Evolutionary conservation across 1,140 invertebrate genomes (phyloP).

Genomic region (Paralvinella palmiformis): DNA sequence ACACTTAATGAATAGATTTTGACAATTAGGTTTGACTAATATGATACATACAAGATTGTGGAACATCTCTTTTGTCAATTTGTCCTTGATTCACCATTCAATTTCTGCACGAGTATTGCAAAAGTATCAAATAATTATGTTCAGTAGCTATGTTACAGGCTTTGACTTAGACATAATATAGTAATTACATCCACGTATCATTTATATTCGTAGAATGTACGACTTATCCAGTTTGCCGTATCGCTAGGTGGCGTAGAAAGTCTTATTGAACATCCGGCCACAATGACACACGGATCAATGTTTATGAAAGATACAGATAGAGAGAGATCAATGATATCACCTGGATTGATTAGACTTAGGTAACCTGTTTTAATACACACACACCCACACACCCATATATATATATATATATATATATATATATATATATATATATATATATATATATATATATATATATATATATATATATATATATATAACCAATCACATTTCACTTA

Average conservation of each 20-base stretch:
- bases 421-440: background rate
- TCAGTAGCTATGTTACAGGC: no score
- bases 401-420: background rate
- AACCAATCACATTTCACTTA: slow-evolving; percentile 1
- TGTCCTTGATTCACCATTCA: no score
- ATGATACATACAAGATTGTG: no score
- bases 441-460: background rate
- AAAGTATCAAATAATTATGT: no score
- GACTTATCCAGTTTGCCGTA: slow-evolving; percentile 71
- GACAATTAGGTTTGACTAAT: no score
- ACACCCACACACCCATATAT: background rate
- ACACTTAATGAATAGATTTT: no score
- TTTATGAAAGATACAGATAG: slow-evolving; percentile 60
- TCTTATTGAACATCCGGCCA: slow-evolving; percentile 58
- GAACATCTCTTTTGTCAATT: no score
- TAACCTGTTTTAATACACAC: slow-evolving; percentile 15
- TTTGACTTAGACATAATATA: no score
- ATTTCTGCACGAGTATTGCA: no score
- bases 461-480: slow-evolving; percentile 3
- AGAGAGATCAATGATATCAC: slow-evolving; percentile 69
- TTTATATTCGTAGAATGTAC: slow-evolving; percentile 26
- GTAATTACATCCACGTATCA: no score
- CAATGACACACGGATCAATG: slow-evolving; percentile 52
- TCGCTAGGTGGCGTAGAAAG: slow-evolving; percentile 93
- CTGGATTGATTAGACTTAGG: slow-evolving; percentile 72